A percentile compares a stretch with the other conserved stretches of the same genome.
Conservation (phyloP, 1,140 invertebrate genomes). For the Cherax quadricarinatus region DNA sequence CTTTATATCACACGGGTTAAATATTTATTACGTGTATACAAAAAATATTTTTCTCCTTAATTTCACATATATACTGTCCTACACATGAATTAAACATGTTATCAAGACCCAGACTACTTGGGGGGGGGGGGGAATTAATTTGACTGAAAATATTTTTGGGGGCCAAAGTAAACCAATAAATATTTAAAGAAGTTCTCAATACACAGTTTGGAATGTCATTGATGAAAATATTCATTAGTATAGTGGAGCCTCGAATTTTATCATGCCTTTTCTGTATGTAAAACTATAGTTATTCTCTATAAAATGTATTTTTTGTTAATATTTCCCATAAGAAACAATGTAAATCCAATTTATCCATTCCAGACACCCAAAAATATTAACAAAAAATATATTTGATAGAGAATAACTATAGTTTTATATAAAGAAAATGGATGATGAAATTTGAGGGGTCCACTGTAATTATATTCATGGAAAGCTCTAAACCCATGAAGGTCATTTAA, state of each 20-base stretch:
- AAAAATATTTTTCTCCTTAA: neutral
- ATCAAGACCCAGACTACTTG: neutral
- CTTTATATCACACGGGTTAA: neutral
- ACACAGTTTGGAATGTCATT: slow-evolving; percentile 4
- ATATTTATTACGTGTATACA: neutral
- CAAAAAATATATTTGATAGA: too few species aligned
- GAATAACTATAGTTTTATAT: too few species aligned
- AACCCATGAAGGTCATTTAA: too few species aligned
- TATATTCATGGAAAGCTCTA: neutral
- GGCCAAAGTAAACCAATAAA: neutral
- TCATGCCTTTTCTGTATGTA: too few species aligned
- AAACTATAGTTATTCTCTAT: too few species aligned
- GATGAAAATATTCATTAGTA: neutral
- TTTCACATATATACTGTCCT: neutral
- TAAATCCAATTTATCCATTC: too few species aligned
- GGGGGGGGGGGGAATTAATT: neutral
- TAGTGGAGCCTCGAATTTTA: too few species aligned
- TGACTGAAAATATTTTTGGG: neutral
- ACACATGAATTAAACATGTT: neutral
- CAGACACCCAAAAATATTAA: too few species aligned
- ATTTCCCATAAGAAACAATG: too few species aligned
- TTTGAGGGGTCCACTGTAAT: too few species aligned
- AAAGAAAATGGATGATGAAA: too few species aligned
- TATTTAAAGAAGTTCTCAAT: neutral
- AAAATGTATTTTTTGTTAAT: too few species aligned